phyloP scores from a whole-genome alignment of 2,888 invertebrate species.

The Chrysina gloriosa region DNA sequence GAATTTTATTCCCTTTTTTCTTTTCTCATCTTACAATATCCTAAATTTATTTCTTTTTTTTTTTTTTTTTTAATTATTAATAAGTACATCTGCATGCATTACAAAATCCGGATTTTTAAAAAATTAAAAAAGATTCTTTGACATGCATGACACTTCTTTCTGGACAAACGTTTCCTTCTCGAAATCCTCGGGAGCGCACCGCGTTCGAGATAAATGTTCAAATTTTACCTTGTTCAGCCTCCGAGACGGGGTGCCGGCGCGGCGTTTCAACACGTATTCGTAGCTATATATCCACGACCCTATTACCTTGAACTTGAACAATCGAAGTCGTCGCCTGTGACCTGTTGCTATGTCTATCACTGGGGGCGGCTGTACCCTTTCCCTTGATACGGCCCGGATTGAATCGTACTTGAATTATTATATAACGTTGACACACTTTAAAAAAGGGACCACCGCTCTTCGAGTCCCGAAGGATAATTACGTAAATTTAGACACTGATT shows the following conservation, averaged over 20 bases:
- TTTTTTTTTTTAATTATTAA: neutral
- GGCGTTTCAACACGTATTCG: neutral
- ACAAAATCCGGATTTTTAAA: neutral
- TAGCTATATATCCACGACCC: neutral
- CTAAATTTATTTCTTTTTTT: no score
- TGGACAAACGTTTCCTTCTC: neutral
- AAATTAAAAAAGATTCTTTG: no score
- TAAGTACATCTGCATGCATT: neutral
- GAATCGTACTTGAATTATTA: no score
- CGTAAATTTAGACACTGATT: neutral
- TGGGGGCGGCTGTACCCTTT: no score
- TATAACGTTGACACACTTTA: no score
- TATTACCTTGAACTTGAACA: constrained; percentile 36
- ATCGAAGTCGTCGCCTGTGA: constrained; percentile 5
- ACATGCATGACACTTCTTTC: neutral
- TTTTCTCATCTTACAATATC: neutral
- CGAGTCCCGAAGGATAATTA: no score
- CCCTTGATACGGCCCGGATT: no score
- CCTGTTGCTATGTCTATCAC: constrained; percentile 27
- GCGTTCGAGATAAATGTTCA: no score
- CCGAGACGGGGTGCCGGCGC: neutral
- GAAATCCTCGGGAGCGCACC: no score
- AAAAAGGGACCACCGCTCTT: no score
- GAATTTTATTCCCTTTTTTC: neutral
- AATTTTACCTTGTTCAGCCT: constrained; percentile 1